Conservation (phyloP, 2,797 vertebrate genomes). For the Heterohyrax brucei region DNA sequence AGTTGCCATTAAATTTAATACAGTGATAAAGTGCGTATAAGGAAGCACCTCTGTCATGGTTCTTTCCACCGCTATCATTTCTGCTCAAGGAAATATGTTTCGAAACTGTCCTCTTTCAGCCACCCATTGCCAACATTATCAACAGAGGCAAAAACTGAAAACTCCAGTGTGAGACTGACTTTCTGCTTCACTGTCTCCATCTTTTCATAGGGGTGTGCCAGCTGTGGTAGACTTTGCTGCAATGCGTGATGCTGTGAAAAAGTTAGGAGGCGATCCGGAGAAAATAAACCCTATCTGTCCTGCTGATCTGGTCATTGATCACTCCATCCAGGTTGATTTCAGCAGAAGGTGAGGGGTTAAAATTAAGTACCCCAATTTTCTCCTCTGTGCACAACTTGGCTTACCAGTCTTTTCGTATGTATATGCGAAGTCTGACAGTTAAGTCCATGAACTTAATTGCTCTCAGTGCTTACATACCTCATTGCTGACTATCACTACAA, state of each 20-base stretch:
- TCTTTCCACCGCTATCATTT: neutral
- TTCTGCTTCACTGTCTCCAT: conserved; percentile 54
- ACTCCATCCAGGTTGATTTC: conserved; percentile 99
- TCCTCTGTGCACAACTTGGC: conserved; percentile 20
- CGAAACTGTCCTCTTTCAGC: conserved; percentile 15
- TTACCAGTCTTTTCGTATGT: neutral
- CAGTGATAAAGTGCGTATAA: neutral
- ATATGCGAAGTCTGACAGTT: neutral
- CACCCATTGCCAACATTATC: neutral
- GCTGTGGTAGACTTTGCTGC: conserved; percentile 99
- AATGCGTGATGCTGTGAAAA: conserved; percentile 98
- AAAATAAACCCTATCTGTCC: conserved; percentile 98
- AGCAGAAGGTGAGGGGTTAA: conserved; percentile 94
- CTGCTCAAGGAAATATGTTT: conserved; percentile 44
- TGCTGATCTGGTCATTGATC: conserved; percentile 98
- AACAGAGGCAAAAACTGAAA: neutral
- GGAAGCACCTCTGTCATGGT: neutral
- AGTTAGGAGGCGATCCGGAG: conserved; percentile 96
- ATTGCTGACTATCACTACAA: too few species aligned
- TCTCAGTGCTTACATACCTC: too few species aligned
- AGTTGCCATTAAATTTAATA: neutral
- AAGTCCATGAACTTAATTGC: too few species aligned
- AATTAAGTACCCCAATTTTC: conserved; percentile 22
- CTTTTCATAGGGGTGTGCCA: conserved; percentile 94
- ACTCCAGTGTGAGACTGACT: neutral